Evolutionary conservation across 2,113 vertebrate species (phyloP), one percentile per base, ranked within the genome.

Genomic region (Rhadina sibilatrix): DNA sequence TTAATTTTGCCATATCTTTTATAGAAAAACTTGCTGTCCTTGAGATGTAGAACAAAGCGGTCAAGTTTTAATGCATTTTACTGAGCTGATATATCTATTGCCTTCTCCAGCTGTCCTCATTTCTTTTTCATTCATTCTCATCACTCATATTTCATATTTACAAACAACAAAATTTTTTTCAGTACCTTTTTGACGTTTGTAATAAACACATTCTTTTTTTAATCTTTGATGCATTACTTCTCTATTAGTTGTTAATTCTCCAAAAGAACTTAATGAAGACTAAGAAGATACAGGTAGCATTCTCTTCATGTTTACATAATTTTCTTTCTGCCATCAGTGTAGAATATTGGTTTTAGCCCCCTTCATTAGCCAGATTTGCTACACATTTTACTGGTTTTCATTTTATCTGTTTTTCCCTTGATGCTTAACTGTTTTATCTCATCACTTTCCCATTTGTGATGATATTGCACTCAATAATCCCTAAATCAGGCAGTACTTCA

Each of bases 401-500:
- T 79, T 89, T 85, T 82, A 53, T 94, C 81, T 90, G 21, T 3
- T 96, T 87, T 84, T 60, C n/a, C 17, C 56, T 96, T 81, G 72
- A 59, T 93, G 37, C 42, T 72, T 87, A 65, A 68, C 74, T 81
- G 16, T 84, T 94, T 83, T 89, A 92, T 94, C 69, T 92, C 90
- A 91, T 93, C 80, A 63, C 59, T 72, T 89, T 49, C 38, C 76
- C 68, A 94, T 95, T 95, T 90, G 50, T 50, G 79, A 23, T 85
- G 57, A 63, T 57, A 79, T 7, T 90, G 44, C 57, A 81, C 38
- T 88, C 79, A 59, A 74, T 94, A 87, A 82, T 74, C 46, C 50
- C 33, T 80, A 96, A 96, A 96, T 97, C 72, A 96, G 72, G 44
- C 4, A 16, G 33, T 42, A 68, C 69, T 97, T 95, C 61, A 24